Conservation (phyloP, 2,797 vertebrate genomes). For the Paratrypauchen microcephalus region DNA sequence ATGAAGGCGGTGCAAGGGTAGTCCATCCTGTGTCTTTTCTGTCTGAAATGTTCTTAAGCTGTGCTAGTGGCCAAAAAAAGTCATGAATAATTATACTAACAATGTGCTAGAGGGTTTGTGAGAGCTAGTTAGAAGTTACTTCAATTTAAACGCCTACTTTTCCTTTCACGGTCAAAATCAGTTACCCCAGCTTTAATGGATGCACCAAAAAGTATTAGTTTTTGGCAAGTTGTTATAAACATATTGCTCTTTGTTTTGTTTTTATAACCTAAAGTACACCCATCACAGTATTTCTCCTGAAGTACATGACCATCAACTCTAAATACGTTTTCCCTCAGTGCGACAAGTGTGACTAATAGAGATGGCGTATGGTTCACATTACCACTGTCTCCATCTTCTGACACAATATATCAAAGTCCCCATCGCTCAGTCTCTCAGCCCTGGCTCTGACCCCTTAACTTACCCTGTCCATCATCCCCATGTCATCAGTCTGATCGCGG, state of each 20-base stretch:
- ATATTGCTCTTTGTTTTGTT: neutral
- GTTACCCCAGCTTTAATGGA: neutral
- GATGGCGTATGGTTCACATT: constrained; percentile 67
- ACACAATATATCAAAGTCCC: constrained; percentile 55
- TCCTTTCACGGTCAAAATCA: too few relatives aligned
- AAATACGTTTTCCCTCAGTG: constrained; percentile 29
- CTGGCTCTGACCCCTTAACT: constrained; percentile 49
- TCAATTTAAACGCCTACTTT: too few relatives aligned
- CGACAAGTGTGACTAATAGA: constrained; percentile 51
- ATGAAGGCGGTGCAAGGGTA: too few relatives aligned
- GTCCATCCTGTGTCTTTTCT: too few relatives aligned
- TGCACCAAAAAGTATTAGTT: too few relatives aligned
- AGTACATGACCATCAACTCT: constrained; percentile 27
- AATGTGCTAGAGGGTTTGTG: too few relatives aligned
- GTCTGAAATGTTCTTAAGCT: too few relatives aligned
- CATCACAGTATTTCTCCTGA: constrained; percentile 5
- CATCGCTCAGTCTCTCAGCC: constrained; percentile 47
- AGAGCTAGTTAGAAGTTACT: too few relatives aligned
- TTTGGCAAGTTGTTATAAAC: constrained; percentile 18
- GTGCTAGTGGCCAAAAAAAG: too few relatives aligned
- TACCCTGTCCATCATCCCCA: constrained; percentile 59
- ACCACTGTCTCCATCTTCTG: constrained; percentile 44
- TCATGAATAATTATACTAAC: too few relatives aligned
- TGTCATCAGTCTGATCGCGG: constrained; percentile 56
- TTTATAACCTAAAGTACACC: neutral